Evolutionary conservation across 2,888 invertebrate genomes (phyloP), one percentile per base, ranked within the genome.

Genomic region (Imbricaverruca yamaguchii): DNA sequence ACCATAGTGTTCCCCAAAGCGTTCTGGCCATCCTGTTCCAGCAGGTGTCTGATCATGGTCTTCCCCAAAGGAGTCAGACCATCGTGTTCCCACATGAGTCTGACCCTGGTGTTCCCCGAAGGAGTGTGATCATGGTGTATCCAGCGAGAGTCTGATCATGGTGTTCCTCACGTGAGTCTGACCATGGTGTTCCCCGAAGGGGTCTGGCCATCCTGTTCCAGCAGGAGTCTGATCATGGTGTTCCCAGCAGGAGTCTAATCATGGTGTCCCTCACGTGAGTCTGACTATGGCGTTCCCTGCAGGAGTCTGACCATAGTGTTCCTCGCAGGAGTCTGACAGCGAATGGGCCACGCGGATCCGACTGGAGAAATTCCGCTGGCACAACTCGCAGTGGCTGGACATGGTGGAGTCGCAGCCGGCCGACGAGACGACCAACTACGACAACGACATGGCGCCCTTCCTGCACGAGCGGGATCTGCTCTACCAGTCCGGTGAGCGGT

Each of bases 321-420:
- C 12, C 23, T 53, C 80, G 55, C 83, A 91, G 90, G 91, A 91
- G 86, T 93, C 93, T 87, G 94, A 95, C 88, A 92, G 92, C 84
- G 93, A 94, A 82, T 98, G 98, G 98, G 94, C 95, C n/a, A 92
- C 92, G 81, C 91, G 95, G 85, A 96, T 98, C 83, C 95, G 95
- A 89, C 92, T 91, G 81, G 98, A 98, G 88, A 93, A 97, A 85
- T 99, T 98, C 88, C 92, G 96, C n/a, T 96, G 96, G 88, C 97
- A 98, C 88, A 99, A 99, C 88, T 94, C 95, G 0, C 97, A 98
- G 87, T 99, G 98, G 98, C 89, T 99, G 84, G 95, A 96, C 85
- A 97, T 98, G 93, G 95, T 98, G 67, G 96, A 97, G 88, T 82
- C 81, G 80, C 83, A 83, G 63, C 81, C 82, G 80, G 82, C 81